Evolutionary conservation across 2,113 vertebrate species (phyloP).

Genomic region (Syrrhaptes paradoxus): DNA sequence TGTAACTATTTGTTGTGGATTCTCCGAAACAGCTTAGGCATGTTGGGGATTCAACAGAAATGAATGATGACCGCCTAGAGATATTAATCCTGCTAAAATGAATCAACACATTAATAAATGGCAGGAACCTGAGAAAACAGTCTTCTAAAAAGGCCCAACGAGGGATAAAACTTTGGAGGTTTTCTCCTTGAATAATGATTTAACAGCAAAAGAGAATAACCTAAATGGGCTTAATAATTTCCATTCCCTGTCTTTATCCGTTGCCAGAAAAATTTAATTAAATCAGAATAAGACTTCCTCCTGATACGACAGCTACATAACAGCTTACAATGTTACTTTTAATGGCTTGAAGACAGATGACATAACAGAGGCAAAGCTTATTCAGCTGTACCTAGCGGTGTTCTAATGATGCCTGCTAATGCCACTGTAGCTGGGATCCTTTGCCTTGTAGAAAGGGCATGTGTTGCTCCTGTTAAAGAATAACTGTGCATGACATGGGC

Average conservation of each 20-base stretch:
- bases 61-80: not conserved
- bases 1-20: not conserved
- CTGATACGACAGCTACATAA: conserved; percentile 31
- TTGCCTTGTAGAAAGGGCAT: not conserved
- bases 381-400: not conserved
- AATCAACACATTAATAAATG: conserved; percentile 30
- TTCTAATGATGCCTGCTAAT: not conserved
- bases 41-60: not conserved
- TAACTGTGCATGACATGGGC: not conserved
- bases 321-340: conserved; percentile 28
- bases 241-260: conserved; percentile 3
- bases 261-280: conserved; percentile 56
- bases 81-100: conserved; percentile 14
- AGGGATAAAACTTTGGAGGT: not conserved
- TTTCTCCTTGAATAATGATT: conserved; percentile 29
- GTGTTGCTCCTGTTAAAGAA: not conserved
- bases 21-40: not conserved
- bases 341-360: conserved; percentile 23
- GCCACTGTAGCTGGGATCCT: not conserved
- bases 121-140: conserved; percentile 21
- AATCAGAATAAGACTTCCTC: conserved; percentile 20
- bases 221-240: conserved; percentile 40
- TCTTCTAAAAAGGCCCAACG: not conserved
- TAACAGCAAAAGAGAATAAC: not conserved
- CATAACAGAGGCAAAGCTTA: not conserved